Conservation (phyloP, 64 coral and sea anemone genomes). For the Actinia tenebrosa region DNA sequence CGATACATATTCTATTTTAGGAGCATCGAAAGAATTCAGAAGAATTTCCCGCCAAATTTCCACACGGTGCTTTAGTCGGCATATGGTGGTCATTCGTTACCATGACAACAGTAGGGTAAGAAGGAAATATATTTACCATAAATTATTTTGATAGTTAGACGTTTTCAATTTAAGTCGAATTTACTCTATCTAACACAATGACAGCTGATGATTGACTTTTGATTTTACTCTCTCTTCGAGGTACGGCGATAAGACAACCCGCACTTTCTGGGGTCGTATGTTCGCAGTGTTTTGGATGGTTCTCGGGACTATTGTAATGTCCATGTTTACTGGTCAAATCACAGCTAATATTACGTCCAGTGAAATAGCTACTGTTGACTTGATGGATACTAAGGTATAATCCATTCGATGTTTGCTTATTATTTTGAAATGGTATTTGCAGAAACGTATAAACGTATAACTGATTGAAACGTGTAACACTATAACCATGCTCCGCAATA, state of each 20-base stretch:
- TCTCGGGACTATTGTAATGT: slow-evolving; percentile 25
- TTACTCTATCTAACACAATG: too few relatives aligned
- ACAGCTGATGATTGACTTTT: neutral
- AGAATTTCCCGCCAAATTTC: slow-evolving; percentile 3
- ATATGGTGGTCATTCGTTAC: slow-evolving; percentile 27
- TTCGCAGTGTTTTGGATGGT: slow-evolving; percentile 40
- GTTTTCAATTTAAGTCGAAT: too few relatives aligned
- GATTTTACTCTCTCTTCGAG: neutral
- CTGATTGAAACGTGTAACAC: too few relatives aligned
- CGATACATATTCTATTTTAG: neutral
- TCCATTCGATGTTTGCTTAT: neutral
- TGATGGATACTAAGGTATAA: slow-evolving; percentile 2
- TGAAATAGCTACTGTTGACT: slow-evolving; percentile 2
- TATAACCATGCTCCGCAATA: too few relatives aligned
- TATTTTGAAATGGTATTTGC: neutral
- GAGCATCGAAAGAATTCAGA: slow-evolving; percentile 5
- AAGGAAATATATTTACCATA: neutral
- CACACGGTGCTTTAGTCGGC: slow-evolving; percentile 2
- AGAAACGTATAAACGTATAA: too few relatives aligned
- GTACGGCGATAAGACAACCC: slow-evolving; percentile 35
- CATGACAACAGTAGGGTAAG: slow-evolving; percentile 25
- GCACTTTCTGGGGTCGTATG: slow-evolving; percentile 19
- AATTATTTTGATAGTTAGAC: neutral
- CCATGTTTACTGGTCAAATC: slow-evolving; percentile 43
- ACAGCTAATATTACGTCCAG: slow-evolving; percentile 19